A percentile compares a stretch with the other conserved stretches of the same genome.
These are phyloP conservation scores for Drosophila rubida DNA, from an alignment of 2,888 invertebrate species.

Conservation along the genomic window DNA sequence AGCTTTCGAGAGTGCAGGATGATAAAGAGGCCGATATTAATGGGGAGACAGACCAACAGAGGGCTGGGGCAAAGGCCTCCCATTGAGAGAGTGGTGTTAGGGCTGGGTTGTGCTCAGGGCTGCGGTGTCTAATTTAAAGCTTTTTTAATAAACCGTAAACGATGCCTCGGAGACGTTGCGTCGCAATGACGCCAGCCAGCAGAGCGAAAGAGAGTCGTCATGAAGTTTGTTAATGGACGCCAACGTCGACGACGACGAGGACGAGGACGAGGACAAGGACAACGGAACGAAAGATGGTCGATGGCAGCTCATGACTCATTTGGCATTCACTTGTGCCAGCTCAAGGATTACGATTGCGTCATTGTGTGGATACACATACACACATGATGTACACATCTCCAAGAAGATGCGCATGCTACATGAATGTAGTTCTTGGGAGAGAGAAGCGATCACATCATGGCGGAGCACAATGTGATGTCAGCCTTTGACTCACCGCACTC, in stretches of 20 bases:
- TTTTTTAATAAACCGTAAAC: constrained; percentile 51
- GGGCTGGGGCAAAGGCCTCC: neutral
- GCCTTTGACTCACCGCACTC: constrained; percentile 75
- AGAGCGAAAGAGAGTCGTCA: constrained; percentile 48
- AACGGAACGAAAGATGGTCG: constrained; percentile 43
- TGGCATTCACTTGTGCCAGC: constrained; percentile 53
- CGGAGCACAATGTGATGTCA: constrained; percentile 48
- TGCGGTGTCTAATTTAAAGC: constrained; percentile 54
- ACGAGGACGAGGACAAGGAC: constrained; percentile 45
- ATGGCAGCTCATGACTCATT: constrained; percentile 60
- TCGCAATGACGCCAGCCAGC: constrained; percentile 52
- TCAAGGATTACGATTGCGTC: constrained; percentile 73
- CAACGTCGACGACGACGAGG: too few species aligned
- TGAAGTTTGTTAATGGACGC: constrained; percentile 59
- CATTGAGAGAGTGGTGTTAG: neutral
- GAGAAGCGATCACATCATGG: constrained; percentile 13
- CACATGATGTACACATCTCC: neutral
- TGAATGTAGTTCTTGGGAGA: neutral
- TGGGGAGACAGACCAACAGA: neutral
- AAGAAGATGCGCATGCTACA: neutral
- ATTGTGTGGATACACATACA: constrained; percentile 29
- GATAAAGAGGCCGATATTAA: constrained; percentile 26
- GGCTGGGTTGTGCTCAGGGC: neutral
- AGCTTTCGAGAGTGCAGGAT: constrained; percentile 62
- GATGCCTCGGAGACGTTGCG: constrained; percentile 49